These are phyloP conservation scores for Zalophus californianus DNA, from an alignment of 2,797 vertebrate genomes.

Conservation along the genomic window DNA sequence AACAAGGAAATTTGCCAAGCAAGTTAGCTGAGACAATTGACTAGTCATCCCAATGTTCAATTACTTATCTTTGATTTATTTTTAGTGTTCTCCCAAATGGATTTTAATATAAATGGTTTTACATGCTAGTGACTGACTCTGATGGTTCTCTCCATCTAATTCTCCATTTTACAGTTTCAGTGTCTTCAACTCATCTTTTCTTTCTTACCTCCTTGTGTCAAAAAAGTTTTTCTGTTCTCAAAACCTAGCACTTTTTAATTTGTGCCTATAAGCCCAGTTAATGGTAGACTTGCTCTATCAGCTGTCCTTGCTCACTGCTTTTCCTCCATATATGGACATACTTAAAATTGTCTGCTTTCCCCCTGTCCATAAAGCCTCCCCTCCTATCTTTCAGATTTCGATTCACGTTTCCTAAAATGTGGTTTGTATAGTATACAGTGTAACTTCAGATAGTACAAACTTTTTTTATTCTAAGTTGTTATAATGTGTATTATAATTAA, in stretches of 20 bases:
- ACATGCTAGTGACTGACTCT: not conserved
- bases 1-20: slow-evolving; percentile 46
- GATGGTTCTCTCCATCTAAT: not conserved
- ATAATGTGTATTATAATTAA: not conserved
- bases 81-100: not conserved
- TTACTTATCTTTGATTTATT: not conserved
- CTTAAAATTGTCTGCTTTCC: not conserved
- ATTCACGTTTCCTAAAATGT: slow-evolving; percentile 47
- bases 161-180: not conserved
- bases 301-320: not conserved
- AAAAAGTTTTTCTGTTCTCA: not conserved
- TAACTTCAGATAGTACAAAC: not conserved
- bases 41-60: not conserved
- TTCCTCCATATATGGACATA: not conserved
- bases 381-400: slow-evolving; percentile 36
- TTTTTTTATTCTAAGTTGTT: not conserved
- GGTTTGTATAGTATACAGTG: not conserved
- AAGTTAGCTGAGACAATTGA: not conserved
- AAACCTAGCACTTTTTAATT: not conserved
- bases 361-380: not conserved
- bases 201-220: not conserved
- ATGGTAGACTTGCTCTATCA: not conserved
- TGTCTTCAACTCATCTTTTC: not conserved
- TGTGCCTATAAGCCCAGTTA: not conserved
- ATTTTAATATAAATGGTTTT: slow-evolving; percentile 44